Evolutionary conservation across 2,113 vertebrate genomes (phyloP).

Genomic region (Theristicus caerulescens): DNA sequence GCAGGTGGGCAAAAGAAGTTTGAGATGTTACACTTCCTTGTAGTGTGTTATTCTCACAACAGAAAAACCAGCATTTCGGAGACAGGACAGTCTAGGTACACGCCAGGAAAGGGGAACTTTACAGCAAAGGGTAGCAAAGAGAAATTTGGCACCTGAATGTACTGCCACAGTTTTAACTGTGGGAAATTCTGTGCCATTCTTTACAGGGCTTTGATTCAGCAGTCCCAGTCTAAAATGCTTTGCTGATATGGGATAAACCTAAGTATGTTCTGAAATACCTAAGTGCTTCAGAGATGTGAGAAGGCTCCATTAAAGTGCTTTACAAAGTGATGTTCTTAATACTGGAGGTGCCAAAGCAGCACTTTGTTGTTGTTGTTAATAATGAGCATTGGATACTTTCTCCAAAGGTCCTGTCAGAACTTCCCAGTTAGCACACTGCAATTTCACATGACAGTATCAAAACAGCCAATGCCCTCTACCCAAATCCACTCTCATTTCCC

Average conservation of each 20-base stretch:
- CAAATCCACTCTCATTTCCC: not conserved
- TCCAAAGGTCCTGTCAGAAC: not conserved
- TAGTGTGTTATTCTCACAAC: fast-evolving
- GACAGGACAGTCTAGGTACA: not conserved
- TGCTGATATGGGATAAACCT: not conserved
- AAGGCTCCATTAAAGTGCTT: not conserved
- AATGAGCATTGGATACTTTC: not conserved
- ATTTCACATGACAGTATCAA: not conserved
- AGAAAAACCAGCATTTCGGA: not conserved
- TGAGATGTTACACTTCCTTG: not conserved
- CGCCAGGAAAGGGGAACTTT: not conserved
- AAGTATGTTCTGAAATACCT: not conserved
- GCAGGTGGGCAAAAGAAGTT: not conserved
- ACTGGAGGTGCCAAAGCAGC: not conserved
- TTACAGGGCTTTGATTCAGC: not conserved
- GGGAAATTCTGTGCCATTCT: not conserved
- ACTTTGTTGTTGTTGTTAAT: not conserved
- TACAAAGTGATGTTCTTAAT: not conserved
- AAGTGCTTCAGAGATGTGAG: not conserved
- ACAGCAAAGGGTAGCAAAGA: not conserved
- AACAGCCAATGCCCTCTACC: not conserved
- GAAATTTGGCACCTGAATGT: not conserved
- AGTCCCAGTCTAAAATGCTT: not conserved
- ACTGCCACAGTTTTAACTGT: not conserved
- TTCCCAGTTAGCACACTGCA: not conserved